These are phyloP conservation scores for Cryptops parisi DNA, from an alignment of 2,888 invertebrate genomes.

Conservation along the genomic window DNA sequence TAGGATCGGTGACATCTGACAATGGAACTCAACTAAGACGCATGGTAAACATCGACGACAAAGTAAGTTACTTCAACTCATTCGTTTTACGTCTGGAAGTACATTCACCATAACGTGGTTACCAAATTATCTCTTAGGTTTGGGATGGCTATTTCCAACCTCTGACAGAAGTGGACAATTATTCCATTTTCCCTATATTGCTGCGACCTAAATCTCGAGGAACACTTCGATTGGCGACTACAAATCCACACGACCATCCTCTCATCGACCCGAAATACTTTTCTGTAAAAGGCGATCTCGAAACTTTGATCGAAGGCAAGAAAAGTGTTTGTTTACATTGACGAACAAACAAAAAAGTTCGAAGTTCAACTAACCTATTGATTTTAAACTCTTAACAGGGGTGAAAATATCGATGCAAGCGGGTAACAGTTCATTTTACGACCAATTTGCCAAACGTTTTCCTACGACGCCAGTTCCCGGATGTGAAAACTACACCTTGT, in stretches of 20 bases:
- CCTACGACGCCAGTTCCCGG: conserved; percentile 20
- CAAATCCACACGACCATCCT: conserved; percentile 75
- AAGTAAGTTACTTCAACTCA: no score
- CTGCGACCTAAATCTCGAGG: conserved; percentile 60
- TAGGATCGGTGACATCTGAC: neutral
- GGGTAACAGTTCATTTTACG: conserved; percentile 21
- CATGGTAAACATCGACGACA: neutral
- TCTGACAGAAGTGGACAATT: conserved; percentile 51
- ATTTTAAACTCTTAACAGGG: conserved; percentile 10
- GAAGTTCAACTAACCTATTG: no score
- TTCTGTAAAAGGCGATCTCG: conserved; percentile 58
- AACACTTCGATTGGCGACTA: conserved; percentile 52
- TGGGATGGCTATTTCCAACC: conserved; percentile 43
- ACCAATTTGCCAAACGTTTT: conserved; percentile 20
- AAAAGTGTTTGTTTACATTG: no score
- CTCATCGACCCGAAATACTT: conserved; percentile 87
- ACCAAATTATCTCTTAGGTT: conserved; percentile 13
- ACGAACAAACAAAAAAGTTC: no score
- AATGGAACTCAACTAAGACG: neutral
- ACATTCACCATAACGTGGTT: no score
- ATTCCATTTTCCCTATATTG: conserved; percentile 56
- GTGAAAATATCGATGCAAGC: conserved; percentile 21
- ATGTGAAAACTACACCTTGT: conserved; percentile 19
- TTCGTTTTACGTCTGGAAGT: no score
- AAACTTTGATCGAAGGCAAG: conserved; percentile 55